Conservation (phyloP, 2,113 vertebrate species). For the Gobius niger region DNA sequence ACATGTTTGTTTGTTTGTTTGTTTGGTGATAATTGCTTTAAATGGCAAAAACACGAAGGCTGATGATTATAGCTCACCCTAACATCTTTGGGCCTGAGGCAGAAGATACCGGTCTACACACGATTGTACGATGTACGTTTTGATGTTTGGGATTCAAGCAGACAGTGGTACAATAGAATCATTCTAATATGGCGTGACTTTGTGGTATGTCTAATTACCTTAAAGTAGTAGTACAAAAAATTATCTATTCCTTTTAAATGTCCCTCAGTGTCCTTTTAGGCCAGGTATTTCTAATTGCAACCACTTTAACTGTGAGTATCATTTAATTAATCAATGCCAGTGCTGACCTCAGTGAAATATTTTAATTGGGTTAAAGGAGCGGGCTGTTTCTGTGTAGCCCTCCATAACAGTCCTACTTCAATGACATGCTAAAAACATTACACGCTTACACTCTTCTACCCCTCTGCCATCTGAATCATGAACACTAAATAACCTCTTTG, state of each 20-base stretch:
- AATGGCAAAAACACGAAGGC: not conserved
- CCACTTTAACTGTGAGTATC: slow-evolving; percentile 11
- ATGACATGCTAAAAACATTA: not conserved
- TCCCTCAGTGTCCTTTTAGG: slow-evolving; percentile 5
- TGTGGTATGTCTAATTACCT: not conserved
- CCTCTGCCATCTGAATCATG: no score
- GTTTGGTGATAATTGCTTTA: not conserved
- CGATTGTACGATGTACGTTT: not conserved
- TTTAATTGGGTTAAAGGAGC: slow-evolving; percentile 13
- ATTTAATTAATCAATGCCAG: slow-evolving; percentile 10
- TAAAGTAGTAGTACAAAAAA: not conserved
- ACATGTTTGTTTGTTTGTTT: slow-evolving; percentile 6
- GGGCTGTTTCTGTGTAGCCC: not conserved
- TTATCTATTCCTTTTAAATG: slow-evolving; percentile 2
- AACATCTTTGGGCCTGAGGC: not conserved
- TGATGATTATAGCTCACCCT: not conserved
- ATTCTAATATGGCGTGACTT: not conserved
- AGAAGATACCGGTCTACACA: not conserved
- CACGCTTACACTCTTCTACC: no score
- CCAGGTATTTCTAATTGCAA: slow-evolving; percentile 8
- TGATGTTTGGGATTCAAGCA: no score
- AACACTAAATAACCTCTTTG: no score
- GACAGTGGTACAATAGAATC: not conserved
- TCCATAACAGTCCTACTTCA: not conserved
- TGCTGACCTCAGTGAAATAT: slow-evolving; percentile 9